Evolutionary conservation across 2,888 invertebrate species (phyloP), one percentile per base, ranked within the genome.

Genomic region (Gasteruption jaculator): DNA sequence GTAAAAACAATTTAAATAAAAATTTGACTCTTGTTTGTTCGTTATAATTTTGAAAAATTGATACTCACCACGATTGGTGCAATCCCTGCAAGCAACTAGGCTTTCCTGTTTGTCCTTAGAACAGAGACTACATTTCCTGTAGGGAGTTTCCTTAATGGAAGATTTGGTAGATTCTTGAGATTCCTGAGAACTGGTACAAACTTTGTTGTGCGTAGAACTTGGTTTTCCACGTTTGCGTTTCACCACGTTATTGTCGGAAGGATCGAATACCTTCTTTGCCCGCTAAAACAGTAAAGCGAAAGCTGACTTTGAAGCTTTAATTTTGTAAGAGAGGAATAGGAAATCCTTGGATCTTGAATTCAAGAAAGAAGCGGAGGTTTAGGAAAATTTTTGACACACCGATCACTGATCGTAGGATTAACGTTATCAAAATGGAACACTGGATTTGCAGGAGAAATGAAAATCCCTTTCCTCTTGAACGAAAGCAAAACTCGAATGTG

Each of bases 211-310:
- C 10, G 78, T 78, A 4, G 81, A 81, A 3, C 80, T 73, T 8
- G 83, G 82, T 33, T 84, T 75, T 1, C 85, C 85, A 44, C 85
- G 73, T 69, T 83, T 84, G 60, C 81, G 80, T 53, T 77, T 78
- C 7, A 88, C 86, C 24, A 86, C 72, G 68, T 87, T 85, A 52
- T 84, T 85, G 58, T 89, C 88, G 0, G 89, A 89, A 3, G 90
- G 90, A 71, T 90, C 89, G 63, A 89, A 90, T 0, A 90, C 88
- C 64, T 85, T 85, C 62, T 86, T 88, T 0, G 87, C 88, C 75
- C 86, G 82, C 81, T 79, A 58, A 41, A 63, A 62, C n/a, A 29
- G 12, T 30, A 44, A 30, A 38, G 40, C 12, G 35, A 30, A 29
- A 11, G 6, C 16, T 21, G 6, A 15, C 4, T 19, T 34, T 30